Evolutionary conservation across 2,888 invertebrate genomes (phyloP).

Genomic region (Lasioglossum marginatum): DNA sequence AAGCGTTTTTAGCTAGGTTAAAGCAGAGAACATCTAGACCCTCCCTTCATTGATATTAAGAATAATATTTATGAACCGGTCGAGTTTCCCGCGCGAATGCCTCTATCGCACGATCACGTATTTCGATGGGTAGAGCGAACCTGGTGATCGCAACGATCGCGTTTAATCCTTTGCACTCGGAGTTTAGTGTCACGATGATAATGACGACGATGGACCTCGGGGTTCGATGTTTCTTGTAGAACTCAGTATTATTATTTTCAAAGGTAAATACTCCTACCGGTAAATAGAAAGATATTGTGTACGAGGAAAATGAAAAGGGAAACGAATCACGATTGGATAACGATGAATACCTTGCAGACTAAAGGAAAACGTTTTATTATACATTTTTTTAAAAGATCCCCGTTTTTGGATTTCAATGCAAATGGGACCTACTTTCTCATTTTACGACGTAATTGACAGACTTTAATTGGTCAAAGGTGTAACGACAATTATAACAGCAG

Average conservation of each 20-base stretch:
- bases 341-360: background rate
- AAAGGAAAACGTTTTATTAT: background rate
- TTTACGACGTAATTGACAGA: background rate
- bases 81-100: conserved; percentile 32
- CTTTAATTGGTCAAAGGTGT: background rate
- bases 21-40: conserved; percentile 85
- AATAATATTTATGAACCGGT: conserved; percentile 68
- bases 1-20: conserved; percentile 83
- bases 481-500: background rate
- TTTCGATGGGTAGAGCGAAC: conserved; percentile 49
- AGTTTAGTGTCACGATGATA: background rate
- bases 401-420: background rate
- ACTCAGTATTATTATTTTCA: conserved; percentile 12
- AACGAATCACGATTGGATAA: background rate
- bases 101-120: conserved; percentile 34
- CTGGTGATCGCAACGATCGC: conserved; percentile 42
- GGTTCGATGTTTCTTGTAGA: conserved; percentile 3
- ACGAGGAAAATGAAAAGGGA: background rate
- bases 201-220: background rate
- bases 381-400: background rate
- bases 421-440: background rate
- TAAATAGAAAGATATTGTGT: background rate
- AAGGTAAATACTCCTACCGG: background rate
- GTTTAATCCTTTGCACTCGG: conserved; percentile 52
- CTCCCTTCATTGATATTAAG: conserved; percentile 81